Percentiles rank a stretch among this genome's conserved stretches.
Evolutionary conservation across 2,113 vertebrate species (phyloP).

Genomic region (Pseudonaja textilis): DNA sequence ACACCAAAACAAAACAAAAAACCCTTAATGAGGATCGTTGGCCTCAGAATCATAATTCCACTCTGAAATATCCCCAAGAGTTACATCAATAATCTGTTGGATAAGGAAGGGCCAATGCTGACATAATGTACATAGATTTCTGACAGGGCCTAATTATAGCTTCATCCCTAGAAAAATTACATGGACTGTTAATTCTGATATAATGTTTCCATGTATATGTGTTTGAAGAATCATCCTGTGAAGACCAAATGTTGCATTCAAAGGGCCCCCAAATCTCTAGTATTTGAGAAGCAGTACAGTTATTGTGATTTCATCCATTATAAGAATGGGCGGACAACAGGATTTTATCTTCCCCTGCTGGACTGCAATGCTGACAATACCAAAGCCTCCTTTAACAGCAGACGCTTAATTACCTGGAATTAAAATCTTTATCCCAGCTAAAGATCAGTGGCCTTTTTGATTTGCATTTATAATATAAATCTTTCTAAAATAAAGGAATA

Average conservation of each 20-base stretch:
- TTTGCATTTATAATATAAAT: not conserved
- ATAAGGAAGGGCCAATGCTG: not conserved
- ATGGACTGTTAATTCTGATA: conserved; percentile 15
- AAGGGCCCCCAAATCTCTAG: not conserved
- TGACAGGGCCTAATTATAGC: not conserved
- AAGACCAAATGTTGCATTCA: not conserved
- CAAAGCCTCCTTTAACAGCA: not conserved
- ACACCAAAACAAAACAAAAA: not conserved
- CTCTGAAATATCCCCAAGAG: not conserved
- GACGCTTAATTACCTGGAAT: not conserved
- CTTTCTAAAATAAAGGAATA: rapidly evolving
- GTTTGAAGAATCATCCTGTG: conserved; percentile 5
- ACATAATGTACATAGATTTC: not conserved
- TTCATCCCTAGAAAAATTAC: not conserved
- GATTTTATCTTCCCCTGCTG: not conserved
- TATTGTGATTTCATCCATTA: rapidly evolving
- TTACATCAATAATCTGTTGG: conserved; percentile 1
- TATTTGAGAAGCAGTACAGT: not conserved
- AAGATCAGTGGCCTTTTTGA: not conserved
- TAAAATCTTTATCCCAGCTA: not conserved
- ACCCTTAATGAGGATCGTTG: not conserved
- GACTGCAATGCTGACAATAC: not conserved
- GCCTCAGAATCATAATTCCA: not conserved
- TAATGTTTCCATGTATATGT: conserved; percentile 20
- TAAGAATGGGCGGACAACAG: conserved; percentile 21